Base-by-base conservation (phyloP, 2,797 vertebrate species). In the Semotilus atromaculatus region DNA sequence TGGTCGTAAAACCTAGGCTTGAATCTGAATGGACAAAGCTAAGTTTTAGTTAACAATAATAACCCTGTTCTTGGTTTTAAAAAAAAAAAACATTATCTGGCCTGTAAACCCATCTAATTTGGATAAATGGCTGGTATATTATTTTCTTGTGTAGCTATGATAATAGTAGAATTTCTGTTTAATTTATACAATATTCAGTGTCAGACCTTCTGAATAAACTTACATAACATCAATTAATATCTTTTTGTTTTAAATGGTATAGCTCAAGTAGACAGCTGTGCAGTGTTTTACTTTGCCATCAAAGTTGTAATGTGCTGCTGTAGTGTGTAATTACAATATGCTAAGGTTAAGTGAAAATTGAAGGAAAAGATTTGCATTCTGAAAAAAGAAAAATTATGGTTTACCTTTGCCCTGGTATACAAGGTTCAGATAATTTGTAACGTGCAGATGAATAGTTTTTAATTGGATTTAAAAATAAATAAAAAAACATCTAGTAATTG, bases 401-500 rank as follows among this genome's bases (percentile, higher is more conserved):
- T 85, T 79, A 85, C 72, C 66, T 70, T 66, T 75, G 60, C 76
- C 45, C 60, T 55, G 66, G 78, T 82, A 55, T 82, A 31, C 53
- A 60, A 60, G 80, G 88, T 81, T 75, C 75, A 87, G 85, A 85
- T 87, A 72, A 83, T 86, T 66, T 83, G 75, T 86, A 73, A 80
- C 85, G 83, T 53, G 45, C 18, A 83, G 74, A 86, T 85, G 73
- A 87, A 82, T 76, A 88, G 82, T 80, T 87, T 86, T 84, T 84
- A 86, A 87, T 87, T 84, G 85, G 79, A 88, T 85, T 78, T 0
- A 55, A 85, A 72, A n/a, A n/a, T n/a, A n/a, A n/a, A n/a, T n/a
- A n/a, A 85, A 83, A 74, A 86, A 26, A 45, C 36, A 45, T 84
- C 73, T 78, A 80, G 71, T 71, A 79, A 84, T 88, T 86, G 26